Percentiles rank a stretch among this genome's conserved stretches.
These are phyloP conservation scores for Elgaria multicarinata DNA, from an alignment of 2,113 vertebrate species.

Conservation along the genomic window DNA sequence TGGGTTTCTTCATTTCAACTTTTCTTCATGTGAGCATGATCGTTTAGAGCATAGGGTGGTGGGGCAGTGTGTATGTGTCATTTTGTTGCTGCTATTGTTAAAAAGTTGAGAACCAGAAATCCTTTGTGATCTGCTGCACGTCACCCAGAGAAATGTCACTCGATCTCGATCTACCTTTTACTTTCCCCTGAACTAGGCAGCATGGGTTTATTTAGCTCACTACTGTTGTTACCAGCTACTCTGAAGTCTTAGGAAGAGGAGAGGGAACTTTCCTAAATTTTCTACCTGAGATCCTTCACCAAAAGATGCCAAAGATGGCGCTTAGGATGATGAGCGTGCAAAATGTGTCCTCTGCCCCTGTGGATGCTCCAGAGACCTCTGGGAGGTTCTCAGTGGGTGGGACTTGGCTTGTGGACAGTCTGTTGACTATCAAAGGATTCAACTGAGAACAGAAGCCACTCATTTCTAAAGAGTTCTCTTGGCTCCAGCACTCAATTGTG, in stretches of 20 bases:
- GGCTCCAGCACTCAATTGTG: not conserved
- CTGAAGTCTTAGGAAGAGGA: not conserved
- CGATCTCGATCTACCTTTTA: no score
- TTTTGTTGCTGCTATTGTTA: no score
- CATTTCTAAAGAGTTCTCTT: rapidly evolving
- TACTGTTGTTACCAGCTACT: no score
- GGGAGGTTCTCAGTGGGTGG: not conserved
- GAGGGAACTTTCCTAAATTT: not conserved
- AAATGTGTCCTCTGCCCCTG: not conserved
- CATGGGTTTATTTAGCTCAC: not conserved
- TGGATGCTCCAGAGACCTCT: not conserved
- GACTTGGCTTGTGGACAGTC: not conserved
- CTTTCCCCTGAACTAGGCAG: no score
- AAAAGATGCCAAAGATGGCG: not conserved
- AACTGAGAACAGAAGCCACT: not conserved
- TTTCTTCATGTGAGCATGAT: no score
- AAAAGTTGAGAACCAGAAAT: no score
- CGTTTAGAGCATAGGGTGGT: no score
- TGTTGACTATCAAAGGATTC: not conserved
- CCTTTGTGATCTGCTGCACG: no score
- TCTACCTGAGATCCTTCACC: not conserved
- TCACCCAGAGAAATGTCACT: no score
- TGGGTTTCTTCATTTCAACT: no score
- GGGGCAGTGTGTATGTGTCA: no score
- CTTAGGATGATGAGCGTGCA: not conserved